Evolutionary conservation across 1,140 invertebrate species (phyloP).

Genomic region (Tetragnatha versicolor): DNA sequence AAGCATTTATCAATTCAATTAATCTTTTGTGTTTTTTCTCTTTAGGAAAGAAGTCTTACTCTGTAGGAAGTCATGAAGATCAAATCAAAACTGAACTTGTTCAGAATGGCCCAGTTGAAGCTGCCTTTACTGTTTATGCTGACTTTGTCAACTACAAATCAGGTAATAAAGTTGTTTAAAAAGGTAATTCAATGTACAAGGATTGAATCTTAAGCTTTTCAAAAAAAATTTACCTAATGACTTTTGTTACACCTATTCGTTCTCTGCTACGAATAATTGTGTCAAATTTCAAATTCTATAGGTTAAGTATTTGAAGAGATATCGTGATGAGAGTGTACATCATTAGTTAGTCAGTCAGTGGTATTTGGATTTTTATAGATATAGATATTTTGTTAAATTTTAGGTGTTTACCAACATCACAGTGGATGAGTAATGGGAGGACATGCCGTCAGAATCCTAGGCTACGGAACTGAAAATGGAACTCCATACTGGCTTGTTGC

Average conservation of each 20-base stretch:
- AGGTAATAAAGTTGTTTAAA: slow-evolving; percentile 69
- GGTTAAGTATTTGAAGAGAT: too few species aligned
- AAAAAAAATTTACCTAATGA: too few species aligned
- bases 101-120: slow-evolving; percentile 90
- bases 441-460: slow-evolving; percentile 88
- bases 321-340: too few species aligned
- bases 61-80: slow-evolving; percentile 70
- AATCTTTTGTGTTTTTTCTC: too few species aligned
- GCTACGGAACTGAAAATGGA: slow-evolving; percentile 83
- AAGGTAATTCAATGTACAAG: too few species aligned
- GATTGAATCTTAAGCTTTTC: too few species aligned
- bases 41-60: slow-evolving; percentile 74
- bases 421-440: slow-evolving; percentile 79
- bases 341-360: too few species aligned
- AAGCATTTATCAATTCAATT: too few species aligned
- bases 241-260: too few species aligned
- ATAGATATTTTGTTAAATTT: slow-evolving; percentile 6
- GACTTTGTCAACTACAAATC: slow-evolving; percentile 88
- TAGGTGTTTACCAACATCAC: slow-evolving; percentile 85
- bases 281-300: too few species aligned
- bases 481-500: slow-evolving; percentile 87
- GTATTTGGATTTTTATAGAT: background rate
- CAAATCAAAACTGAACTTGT: slow-evolving; percentile 86
- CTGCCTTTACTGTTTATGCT: slow-evolving; percentile 85
- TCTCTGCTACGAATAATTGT: too few species aligned